These are phyloP conservation scores for Aptenodytes forsteri DNA, from an alignment of 2,113 vertebrate species.

Conservation along the genomic window DNA sequence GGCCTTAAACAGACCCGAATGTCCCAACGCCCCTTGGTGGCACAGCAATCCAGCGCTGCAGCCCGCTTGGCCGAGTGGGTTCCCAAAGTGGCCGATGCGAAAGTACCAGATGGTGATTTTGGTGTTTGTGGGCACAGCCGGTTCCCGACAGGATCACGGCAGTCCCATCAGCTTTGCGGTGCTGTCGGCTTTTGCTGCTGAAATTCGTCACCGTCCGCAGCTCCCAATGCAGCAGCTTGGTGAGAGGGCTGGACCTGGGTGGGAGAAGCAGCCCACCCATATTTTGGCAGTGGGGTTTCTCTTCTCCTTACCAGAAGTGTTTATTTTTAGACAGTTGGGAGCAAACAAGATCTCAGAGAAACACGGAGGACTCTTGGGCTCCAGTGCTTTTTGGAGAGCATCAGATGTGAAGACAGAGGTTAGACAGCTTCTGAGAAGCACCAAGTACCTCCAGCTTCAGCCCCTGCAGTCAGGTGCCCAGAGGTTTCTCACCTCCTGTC, in stretches of 20 bases:
- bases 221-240: neutral
- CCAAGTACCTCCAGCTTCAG: neutral
- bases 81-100: fast-evolving
- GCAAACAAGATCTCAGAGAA: neutral
- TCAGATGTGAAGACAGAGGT: neutral
- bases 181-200: neutral
- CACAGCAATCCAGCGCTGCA: fast-evolving
- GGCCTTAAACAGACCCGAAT: neutral
- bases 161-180: fast-evolving
- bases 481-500: neutral
- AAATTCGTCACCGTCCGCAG: fast-evolving
- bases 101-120: neutral
- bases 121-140: neutral
- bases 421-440: neutral
- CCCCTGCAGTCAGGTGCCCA: neutral
- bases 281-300: neutral
- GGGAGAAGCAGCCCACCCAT: neutral
- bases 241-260: neutral
- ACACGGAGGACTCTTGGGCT: neutral
- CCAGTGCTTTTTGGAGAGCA: neutral
- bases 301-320: neutral
- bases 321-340: neutral
- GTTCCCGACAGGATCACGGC: fast-evolving
- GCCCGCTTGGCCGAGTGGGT: neutral
- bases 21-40: neutral